These are phyloP conservation scores for Lasioglossum oenotherae DNA, from an alignment of 2,888 invertebrate genomes.

Conservation along the genomic window DNA sequence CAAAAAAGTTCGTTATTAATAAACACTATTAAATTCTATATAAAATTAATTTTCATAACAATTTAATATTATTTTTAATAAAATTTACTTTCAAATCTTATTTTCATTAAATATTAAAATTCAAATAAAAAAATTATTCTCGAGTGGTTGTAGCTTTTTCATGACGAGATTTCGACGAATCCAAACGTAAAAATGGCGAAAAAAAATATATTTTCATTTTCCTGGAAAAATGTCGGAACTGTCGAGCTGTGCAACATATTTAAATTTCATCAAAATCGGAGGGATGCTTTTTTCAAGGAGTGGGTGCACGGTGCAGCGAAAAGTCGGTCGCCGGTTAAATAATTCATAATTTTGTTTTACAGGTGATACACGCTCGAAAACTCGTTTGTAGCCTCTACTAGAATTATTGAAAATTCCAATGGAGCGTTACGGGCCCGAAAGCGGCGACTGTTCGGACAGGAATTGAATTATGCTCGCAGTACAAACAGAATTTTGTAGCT, in stretches of 20 bases:
- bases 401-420: neutral
- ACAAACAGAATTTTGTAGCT: neutral
- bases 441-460: neutral
- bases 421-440: neutral
- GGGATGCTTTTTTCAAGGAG: neutral
- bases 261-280: neutral
- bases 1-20: no score
- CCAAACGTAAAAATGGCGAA: no score
- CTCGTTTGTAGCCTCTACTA: neutral
- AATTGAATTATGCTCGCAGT: neutral
- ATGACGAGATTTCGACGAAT: no score
- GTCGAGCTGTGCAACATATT: neutral
- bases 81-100: no score
- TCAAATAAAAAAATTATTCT: no score
- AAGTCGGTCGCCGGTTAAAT: neutral
- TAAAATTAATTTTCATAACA: no score
- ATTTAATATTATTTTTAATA: no score
- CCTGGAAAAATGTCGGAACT: neutral
- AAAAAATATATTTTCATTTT: no score
- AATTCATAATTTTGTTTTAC: slow-evolving; percentile 1
- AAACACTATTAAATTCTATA: no score
- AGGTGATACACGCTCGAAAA: slow-evolving; percentile 1
- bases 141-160: no score
- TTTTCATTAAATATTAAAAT: no score
- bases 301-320: neutral